Evolutionary conservation across 1,140 invertebrate genomes (phyloP).

Genomic region (Magallana gigas): DNA sequence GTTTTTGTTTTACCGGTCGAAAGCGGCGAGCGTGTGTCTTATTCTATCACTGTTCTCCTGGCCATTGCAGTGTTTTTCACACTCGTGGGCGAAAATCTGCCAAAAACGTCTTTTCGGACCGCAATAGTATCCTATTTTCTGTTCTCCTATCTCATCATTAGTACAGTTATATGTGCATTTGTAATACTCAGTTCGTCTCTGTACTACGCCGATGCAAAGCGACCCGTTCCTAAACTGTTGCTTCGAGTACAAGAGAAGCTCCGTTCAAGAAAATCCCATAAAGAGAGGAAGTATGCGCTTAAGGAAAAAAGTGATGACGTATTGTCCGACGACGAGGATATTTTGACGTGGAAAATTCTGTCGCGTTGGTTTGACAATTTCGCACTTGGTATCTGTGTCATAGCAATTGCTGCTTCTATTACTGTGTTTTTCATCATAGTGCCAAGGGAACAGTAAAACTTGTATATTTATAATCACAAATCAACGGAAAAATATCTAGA

Average conservation of each 20-base stretch:
- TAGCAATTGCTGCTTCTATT: neutral
- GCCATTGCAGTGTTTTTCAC: slow-evolving; percentile 54
- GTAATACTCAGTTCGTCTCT: slow-evolving; percentile 16
- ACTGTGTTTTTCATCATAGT: neutral
- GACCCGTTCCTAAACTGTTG: neutral
- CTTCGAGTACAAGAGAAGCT: neutral
- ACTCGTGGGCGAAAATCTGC: slow-evolving; percentile 44
- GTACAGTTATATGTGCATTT: slow-evolving; percentile 30
- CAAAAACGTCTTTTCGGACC: slow-evolving; percentile 50
- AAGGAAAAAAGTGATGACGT: neutral
- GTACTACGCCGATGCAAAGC: neutral
- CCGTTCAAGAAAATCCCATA: neutral
- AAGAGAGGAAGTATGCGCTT: neutral
- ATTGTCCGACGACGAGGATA: neutral
- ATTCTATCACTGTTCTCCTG: slow-evolving; percentile 51
- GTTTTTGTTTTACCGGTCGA: slow-evolving; percentile 50
- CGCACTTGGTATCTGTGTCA: neutral
- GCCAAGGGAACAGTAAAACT: too few relatives aligned
- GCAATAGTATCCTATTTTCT: slow-evolving; percentile 50
- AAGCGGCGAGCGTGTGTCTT: slow-evolving; percentile 50
- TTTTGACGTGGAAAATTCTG: neutral
- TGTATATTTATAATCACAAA: too few relatives aligned
- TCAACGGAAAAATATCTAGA: too few relatives aligned
- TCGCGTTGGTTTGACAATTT: neutral
- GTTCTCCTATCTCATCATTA: slow-evolving; percentile 15